These are phyloP conservation scores for Alviniconcha marisindica DNA, from an alignment of 1,140 invertebrate species.

Conservation along the genomic window DNA sequence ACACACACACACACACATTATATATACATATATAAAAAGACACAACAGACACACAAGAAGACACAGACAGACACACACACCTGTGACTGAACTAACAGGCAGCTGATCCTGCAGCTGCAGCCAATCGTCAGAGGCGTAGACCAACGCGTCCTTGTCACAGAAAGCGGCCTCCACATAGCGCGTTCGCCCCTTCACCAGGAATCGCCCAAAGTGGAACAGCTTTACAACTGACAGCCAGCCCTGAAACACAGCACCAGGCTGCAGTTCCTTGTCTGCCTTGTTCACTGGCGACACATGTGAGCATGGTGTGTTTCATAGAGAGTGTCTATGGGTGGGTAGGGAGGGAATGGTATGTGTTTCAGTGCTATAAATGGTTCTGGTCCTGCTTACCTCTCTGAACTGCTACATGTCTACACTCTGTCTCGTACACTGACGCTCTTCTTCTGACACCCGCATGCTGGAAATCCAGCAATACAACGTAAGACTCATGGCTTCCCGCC, in stretches of 20 bases:
- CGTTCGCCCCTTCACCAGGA: conserved; percentile 59
- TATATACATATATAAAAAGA: too few species aligned
- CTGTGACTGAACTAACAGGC: background rate
- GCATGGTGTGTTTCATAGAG: background rate
- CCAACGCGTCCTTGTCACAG: conserved; percentile 48
- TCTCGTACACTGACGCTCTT: too few species aligned
- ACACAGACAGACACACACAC: too few species aligned
- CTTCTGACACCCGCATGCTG: too few species aligned
- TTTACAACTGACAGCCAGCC: conserved; percentile 66
- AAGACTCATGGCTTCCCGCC: too few species aligned
- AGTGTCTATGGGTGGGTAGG: background rate
- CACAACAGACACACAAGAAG: too few species aligned
- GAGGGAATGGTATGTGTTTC: background rate
- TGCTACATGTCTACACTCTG: too few species aligned
- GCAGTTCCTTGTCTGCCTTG: background rate
- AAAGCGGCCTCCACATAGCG: conserved; percentile 60
- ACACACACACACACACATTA: too few species aligned
- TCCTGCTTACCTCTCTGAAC: background rate
- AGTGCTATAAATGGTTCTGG: background rate
- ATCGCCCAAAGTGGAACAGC: conserved; percentile 63
- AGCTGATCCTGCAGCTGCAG: conserved; percentile 43
- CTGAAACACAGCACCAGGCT: conserved; percentile 41
- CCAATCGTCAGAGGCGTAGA: conserved; percentile 58
- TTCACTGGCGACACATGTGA: too few species aligned
- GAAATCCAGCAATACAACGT: too few species aligned